phyloP scores from a whole-genome alignment of 2,113 vertebrate species.

The Hymenochirus boettgeri region DNA sequence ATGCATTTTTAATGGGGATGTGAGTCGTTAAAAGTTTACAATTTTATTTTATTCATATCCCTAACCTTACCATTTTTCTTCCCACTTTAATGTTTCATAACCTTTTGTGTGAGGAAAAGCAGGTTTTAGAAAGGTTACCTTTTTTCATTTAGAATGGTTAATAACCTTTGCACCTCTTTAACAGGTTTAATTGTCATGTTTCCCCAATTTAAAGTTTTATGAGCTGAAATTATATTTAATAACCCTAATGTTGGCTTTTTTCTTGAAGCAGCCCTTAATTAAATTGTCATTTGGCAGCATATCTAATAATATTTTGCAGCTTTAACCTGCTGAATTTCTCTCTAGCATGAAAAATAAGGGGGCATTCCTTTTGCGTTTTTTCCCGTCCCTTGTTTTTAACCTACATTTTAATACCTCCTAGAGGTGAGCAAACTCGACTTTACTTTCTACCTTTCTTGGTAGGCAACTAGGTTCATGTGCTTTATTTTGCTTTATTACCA shows the following conservation, averaged over 20 bases:
- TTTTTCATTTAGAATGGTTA: constrained; percentile 26
- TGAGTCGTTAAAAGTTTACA: not conserved
- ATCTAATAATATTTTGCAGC: constrained; percentile 30
- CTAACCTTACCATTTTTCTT: constrained; percentile 17
- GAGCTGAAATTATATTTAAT: constrained; percentile 26
- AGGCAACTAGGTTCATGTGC: no score
- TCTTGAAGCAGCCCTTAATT: constrained; percentile 29
- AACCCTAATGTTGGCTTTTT: constrained; percentile 32
- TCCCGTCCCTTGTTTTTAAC: not conserved
- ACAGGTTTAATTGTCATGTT: constrained; percentile 27
- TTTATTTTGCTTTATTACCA: no score
- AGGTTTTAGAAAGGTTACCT: constrained; percentile 12
- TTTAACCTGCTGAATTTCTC: constrained; percentile 39
- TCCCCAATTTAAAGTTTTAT: constrained; percentile 26
- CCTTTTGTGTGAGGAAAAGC: constrained; percentile 10
- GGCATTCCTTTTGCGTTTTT: constrained; percentile 9
- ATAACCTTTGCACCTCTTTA: constrained; percentile 36
- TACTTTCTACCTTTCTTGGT: no score
- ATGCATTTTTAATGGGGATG: no score
- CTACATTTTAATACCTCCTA: not conserved
- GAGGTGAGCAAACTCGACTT: no score
- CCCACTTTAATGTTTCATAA: not conserved
- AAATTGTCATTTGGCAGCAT: constrained; percentile 18
- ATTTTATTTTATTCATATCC: constrained; percentile 7
- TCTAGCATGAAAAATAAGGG: constrained; percentile 8